Evolutionary conservation across 2,797 vertebrate genomes (phyloP).

Genomic region (Scolopax rusticola): DNA sequence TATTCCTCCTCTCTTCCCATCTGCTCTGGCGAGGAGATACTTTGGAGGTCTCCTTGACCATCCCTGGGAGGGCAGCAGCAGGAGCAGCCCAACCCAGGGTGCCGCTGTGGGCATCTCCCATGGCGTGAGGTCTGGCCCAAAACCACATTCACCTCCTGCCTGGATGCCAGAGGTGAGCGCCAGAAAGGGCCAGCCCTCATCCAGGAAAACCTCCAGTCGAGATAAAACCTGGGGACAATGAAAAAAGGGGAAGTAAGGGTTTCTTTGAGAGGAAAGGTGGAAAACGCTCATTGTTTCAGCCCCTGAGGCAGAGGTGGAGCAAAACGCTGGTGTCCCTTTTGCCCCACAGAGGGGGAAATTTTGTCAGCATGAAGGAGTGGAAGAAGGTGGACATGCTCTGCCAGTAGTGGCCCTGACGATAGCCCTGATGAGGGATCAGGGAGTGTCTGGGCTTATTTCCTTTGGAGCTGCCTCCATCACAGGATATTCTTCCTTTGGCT

Average conservation of each 20-base stretch:
- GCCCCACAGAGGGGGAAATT: background rate
- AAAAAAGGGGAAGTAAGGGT: rapidly evolving
- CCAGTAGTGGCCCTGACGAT: rapidly evolving
- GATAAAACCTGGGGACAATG: background rate
- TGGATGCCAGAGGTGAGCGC: rapidly evolving
- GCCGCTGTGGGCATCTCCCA: rapidly evolving
- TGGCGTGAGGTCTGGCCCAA: rapidly evolving
- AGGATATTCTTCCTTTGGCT: background rate
- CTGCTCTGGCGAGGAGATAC: background rate
- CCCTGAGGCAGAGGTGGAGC: background rate
- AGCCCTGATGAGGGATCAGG: background rate
- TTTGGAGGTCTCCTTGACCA: background rate
- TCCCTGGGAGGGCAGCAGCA: background rate
- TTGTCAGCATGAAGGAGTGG: rapidly evolving
- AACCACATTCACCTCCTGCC: background rate
- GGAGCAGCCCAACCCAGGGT: rapidly evolving
- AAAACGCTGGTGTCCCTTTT: too few relatives aligned
- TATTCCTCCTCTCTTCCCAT: background rate
- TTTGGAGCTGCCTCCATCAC: background rate
- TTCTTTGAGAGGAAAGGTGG: background rate
- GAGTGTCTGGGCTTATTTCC: background rate
- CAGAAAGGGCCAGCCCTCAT: background rate
- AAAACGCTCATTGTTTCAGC: background rate
- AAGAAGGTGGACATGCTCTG: background rate
- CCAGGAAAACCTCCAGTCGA: rapidly evolving